Base-by-base conservation (phyloP, 2,113 vertebrate genomes). In the Amphiprion percula region DNA sequence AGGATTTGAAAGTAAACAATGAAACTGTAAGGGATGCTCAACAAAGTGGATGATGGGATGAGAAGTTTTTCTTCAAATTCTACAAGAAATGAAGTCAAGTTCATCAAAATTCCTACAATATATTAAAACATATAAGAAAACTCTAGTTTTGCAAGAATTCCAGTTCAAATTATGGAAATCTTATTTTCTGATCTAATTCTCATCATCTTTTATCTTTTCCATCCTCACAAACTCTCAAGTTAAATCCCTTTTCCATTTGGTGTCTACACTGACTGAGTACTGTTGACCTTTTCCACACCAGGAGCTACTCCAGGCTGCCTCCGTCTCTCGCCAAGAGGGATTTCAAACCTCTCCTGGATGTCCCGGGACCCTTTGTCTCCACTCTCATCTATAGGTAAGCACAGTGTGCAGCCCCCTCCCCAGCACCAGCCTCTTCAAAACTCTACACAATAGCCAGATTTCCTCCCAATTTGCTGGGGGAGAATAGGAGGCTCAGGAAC, bases 391-490 rank as follows among this genome's bases (percentile, higher is more conserved):
- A 94, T 95, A 97, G 95, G 96, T 96, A 95, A 95, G 95, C 92
- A 91, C 89, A 92, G 91, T 95, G 83, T 90, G 89, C 91, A 91
- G 84, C 74, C 84, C 90, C 82, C 85, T 83, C 71, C 88, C 79
- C 76, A 60, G 61, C 89, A 72, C 52, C 92, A 93, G 92, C 91
- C 94, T 93, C 95, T 94, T 95, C 95, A 96, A 93, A 95, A 90
- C 87, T 93, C 88, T 83, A 91, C 93, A 98, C 96, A 97, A 96
- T 96, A 96, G 96, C 95, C 94, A 96, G 95, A 96, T 95, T 95
- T 95, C 96, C 96, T 95, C 88, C 94, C 94, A 95, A 96, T 96
- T 97, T 96, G 95, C 94, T 95, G 85, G 90, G 44, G 93, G 94
- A 96, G 91, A 95, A 94, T 96, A 95, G 95, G 93, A 94, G 94